Evolutionary conservation across 2,113 vertebrate species (phyloP).

Genomic region (Loxodonta africana): DNA sequence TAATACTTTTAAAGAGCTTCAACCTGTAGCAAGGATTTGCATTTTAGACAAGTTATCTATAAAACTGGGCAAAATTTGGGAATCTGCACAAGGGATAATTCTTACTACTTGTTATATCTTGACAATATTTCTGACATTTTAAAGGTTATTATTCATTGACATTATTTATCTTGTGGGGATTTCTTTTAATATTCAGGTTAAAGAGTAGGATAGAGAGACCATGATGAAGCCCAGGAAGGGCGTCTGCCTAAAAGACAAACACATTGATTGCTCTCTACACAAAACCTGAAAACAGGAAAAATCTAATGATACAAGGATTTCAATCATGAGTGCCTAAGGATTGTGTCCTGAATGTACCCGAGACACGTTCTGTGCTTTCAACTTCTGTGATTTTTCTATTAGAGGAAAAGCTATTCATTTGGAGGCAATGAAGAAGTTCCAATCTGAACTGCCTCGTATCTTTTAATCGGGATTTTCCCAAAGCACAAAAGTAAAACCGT

Average conservation of each 20-base stretch:
- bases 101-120: background rate
- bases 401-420: conserved; percentile 89
- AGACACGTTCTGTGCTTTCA: conserved; percentile 85
- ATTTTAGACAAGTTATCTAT: conserved; percentile 27
- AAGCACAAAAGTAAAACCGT: conserved; percentile 87
- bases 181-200: conserved; percentile 57
- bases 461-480: conserved; percentile 88
- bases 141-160: background rate
- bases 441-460: conserved; percentile 86
- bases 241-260: conserved; percentile 71
- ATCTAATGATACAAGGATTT: conserved; percentile 84
- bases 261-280: conserved; percentile 73
- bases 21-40: background rate
- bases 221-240: conserved; percentile 59
- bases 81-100: conserved; percentile 12
- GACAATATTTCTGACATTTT: conserved; percentile 52
- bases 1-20: background rate
- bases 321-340: conserved; percentile 83
- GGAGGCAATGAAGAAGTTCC: conserved; percentile 88
- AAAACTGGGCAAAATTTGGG: conserved; percentile 4
- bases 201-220: conserved; percentile 52
- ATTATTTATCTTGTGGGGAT: background rate
- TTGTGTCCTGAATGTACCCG: conserved; percentile 82
- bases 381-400: conserved; percentile 87
- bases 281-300: conserved; percentile 75